Percentiles rank a stretch among this genome's conserved stretches.
Evolutionary conservation across 2,113 vertebrate genomes (phyloP).

Genomic region (Istiophorus platypterus): DNA sequence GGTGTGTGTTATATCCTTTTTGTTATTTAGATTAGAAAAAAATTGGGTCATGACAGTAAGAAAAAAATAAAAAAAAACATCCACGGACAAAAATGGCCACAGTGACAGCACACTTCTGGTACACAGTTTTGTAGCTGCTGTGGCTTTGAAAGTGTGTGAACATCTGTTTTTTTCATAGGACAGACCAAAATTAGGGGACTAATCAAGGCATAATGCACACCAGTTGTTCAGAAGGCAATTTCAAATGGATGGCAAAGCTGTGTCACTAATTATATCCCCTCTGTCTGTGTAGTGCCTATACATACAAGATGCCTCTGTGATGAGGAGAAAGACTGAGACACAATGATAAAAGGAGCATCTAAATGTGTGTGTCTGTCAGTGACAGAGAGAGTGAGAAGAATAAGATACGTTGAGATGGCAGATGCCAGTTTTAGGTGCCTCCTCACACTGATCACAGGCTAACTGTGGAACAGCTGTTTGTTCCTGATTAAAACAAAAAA

Average conservation of each 20-base stretch:
- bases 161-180: slow-evolving; percentile 57
- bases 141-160: slow-evolving; percentile 7
- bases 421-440: slow-evolving; percentile 55
- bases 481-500: slow-evolving; percentile 32
- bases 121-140: slow-evolving; percentile 7
- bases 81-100: slow-evolving; percentile 1
- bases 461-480: slow-evolving; percentile 64
- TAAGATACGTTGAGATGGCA: too few relatives aligned
- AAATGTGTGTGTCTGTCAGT: background rate
- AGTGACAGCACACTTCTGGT: background rate
- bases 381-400: background rate
- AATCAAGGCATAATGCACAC: slow-evolving; percentile 54
- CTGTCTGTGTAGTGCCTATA: background rate
- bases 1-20: slow-evolving; percentile 22
- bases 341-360: slow-evolving; percentile 2
- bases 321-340: slow-evolving; percentile 8
- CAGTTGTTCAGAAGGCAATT: slow-evolving; percentile 52
- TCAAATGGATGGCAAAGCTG: slow-evolving; percentile 45
- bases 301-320: slow-evolving; percentile 16
- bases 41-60: background rate
- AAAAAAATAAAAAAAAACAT: background rate
- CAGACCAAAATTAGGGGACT: slow-evolving; percentile 32
- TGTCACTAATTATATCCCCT: slow-evolving; percentile 52
- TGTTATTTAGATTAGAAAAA: slow-evolving; percentile 16
- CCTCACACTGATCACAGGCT: slow-evolving; percentile 55